A percentile compares a stretch with the other conserved stretches of the same genome.
Conservation (phyloP, 1,140 invertebrate genomes). For the Drosophila kikkawai region DNA sequence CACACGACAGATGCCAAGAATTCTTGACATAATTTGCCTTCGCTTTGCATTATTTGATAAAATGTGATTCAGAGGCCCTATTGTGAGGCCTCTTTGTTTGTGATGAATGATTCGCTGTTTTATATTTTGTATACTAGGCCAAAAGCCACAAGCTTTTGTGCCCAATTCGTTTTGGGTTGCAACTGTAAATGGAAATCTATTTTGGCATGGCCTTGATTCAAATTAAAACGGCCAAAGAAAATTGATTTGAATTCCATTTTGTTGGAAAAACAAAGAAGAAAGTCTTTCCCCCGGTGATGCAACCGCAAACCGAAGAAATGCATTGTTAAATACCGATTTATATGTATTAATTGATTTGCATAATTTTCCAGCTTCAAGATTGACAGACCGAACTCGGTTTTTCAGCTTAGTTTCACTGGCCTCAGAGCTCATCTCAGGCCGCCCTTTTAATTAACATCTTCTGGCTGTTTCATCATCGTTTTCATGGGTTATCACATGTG, state of each 20-base stretch:
- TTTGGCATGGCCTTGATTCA: constrained; percentile 64
- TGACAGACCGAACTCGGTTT: constrained; percentile 41
- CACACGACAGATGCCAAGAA: constrained; percentile 10
- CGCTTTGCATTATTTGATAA: constrained; percentile 55
- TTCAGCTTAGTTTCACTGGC: constrained; percentile 72
- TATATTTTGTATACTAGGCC: constrained; percentile 30
- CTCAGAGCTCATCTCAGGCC: constrained; percentile 2
- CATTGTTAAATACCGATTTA: constrained; percentile 39
- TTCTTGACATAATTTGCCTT: constrained; percentile 52
- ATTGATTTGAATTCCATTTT: constrained; percentile 27
- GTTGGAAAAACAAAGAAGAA: constrained; percentile 42
- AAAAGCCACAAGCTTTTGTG: constrained; percentile 40
- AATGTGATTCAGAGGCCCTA: constrained; percentile 18
- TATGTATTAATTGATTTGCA: constrained; percentile 55
- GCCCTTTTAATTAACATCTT: constrained; percentile 68
- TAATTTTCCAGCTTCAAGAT: constrained; percentile 42
- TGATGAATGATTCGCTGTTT: constrained; percentile 31
- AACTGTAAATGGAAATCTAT: constrained; percentile 75
- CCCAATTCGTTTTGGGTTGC: constrained; percentile 31
- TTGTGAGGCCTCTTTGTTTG: constrained; percentile 27
- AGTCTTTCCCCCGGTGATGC: constrained; percentile 64
- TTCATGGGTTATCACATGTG: constrained; percentile 39
- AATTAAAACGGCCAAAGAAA: constrained; percentile 29
- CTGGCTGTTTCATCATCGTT: constrained; percentile 42
- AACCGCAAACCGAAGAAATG: constrained; percentile 39